Evolutionary conservation across 1,140 invertebrate species (phyloP), one percentile per base, ranked within the genome.

Genomic region (Archegozetes longisetosus): DNA sequence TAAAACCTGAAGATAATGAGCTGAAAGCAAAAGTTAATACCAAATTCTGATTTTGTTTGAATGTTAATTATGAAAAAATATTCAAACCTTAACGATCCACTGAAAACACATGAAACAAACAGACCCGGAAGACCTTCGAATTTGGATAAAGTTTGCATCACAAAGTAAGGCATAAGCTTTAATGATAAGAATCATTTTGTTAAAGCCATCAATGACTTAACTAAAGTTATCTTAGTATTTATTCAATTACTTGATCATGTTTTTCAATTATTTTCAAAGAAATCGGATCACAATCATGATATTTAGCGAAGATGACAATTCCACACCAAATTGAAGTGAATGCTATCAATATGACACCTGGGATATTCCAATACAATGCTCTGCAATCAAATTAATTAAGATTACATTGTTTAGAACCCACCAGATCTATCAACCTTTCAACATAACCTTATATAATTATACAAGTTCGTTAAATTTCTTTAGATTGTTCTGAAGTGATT

Each of bases 261-360:
- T 62, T 48, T 47, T 54, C 20, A 53, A 71, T 69, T 3, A 63
- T 53, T 9, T 66, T 67, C 9, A 49, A 40, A 24, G 60, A 61
- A 4, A 72, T 23, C 2, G 72, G 72, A 58, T 74, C 72, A 64
- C 72, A 74, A 25, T 66, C 53, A 23, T 64, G 62, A 63, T 67
- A 72, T 12, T 66, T 54, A 3, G 69, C 71, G 60, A 68, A 74
- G 22, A 73, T 68, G 9, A 71, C 64, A 6, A 74, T 24, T 2
- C 72, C 72, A 26, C 52, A 64, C 0, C 61, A 20, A 13, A 59
- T 61, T 1, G 56, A 50, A 3, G 66, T 46, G 2, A 50, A 2
- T 25, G 29, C 9, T 26, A 62, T 55, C 14, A 29, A 22, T 26
- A 60, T 14, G 2, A 62, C 23, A 2, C 61, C 61, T 25, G 61